Percentiles rank a stretch among this genome's conserved stretches.
Conservation (phyloP, 1,140 invertebrate genomes). For the Zaprionus ornatus region DNA sequence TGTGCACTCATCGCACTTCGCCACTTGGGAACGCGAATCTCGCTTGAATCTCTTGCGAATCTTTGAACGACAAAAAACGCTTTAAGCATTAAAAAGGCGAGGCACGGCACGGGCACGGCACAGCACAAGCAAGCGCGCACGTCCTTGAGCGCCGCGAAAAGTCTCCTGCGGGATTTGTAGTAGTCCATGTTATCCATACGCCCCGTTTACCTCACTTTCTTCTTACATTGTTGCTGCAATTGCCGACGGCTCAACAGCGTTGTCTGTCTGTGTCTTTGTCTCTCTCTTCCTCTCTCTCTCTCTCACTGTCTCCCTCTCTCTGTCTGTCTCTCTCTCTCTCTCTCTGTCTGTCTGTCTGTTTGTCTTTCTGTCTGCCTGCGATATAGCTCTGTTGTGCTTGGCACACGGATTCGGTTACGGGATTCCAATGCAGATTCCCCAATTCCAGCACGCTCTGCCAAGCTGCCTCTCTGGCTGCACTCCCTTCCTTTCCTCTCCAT, state of each 20-base stretch:
- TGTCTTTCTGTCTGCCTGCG: slow-evolving; percentile 34
- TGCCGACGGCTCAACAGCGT: slow-evolving; percentile 1
- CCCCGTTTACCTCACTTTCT: background rate
- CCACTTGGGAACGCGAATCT: slow-evolving; percentile 52
- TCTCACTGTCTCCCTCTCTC: too few species aligned
- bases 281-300: too few species aligned
- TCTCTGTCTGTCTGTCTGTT: background rate
- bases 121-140: slow-evolving; percentile 14
- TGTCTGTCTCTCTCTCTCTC: background rate
- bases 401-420: slow-evolving; percentile 33
- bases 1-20: slow-evolving; percentile 57
- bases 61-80: background rate
- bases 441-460: background rate
- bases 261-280: too few species aligned
- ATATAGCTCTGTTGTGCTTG: slow-evolving; percentile 52
- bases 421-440: slow-evolving; percentile 46
- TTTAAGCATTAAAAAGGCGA: slow-evolving; percentile 30
- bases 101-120: background rate
- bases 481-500: background rate
- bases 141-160: slow-evolving; percentile 47
- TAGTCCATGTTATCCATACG: slow-evolving; percentile 16
- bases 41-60: slow-evolving; percentile 24
- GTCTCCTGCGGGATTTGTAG: slow-evolving; percentile 37
- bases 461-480: too few species aligned
- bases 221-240: slow-evolving; percentile 53